A percentile compares a stretch with the other conserved stretches of the same genome.
phyloP scores from a whole-genome alignment of 2,113 vertebrate species.

The Reinhardtius hippoglossoides region DNA sequence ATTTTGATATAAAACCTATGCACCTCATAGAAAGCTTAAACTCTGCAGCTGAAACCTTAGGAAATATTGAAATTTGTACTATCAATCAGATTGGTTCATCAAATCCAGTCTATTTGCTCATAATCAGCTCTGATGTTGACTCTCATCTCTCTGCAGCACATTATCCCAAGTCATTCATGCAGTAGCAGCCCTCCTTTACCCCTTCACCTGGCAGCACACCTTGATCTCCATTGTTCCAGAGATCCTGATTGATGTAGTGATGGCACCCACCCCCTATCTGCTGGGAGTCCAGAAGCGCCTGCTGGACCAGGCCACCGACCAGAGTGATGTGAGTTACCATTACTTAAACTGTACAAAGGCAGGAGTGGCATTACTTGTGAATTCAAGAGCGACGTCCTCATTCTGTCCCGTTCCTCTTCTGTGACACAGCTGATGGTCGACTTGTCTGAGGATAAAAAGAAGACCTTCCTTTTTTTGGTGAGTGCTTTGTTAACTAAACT shows the following conservation, averaged over 20 bases:
- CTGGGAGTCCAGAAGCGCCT: conserved; percentile 91
- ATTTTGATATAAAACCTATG: too few species aligned
- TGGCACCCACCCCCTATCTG: conserved; percentile 95
- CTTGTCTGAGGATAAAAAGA: conserved; percentile 81
- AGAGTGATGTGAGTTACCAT: conserved; percentile 77
- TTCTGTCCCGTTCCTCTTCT: conserved; percentile 6
- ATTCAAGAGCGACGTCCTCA: not conserved
- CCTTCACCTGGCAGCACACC: conserved; percentile 97
- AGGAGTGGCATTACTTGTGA: not conserved
- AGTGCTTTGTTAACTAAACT: conserved; percentile 48
- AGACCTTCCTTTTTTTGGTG: conserved; percentile 85
- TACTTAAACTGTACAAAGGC: not conserved
- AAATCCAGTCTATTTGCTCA: not conserved
- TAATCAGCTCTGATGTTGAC: not conserved
- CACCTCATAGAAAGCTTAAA: not conserved
- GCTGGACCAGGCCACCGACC: conserved; percentile 84
- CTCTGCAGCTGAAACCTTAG: not conserved
- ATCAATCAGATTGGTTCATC: not conserved
- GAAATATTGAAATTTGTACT: not conserved
- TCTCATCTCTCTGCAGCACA: conserved; percentile 78
- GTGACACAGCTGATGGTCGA: conserved; percentile 88
- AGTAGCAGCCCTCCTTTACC: conserved; percentile 92
- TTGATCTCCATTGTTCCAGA: conserved; percentile 94
- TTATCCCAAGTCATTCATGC: conserved; percentile 94
- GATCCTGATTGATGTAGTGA: conserved; percentile 91